A percentile compares a stretch with the other conserved stretches of the same genome.
Evolutionary conservation across 53 echinoderm and acorn worm genomes (phyloP).

Genomic region (Stichopus horrens): DNA sequence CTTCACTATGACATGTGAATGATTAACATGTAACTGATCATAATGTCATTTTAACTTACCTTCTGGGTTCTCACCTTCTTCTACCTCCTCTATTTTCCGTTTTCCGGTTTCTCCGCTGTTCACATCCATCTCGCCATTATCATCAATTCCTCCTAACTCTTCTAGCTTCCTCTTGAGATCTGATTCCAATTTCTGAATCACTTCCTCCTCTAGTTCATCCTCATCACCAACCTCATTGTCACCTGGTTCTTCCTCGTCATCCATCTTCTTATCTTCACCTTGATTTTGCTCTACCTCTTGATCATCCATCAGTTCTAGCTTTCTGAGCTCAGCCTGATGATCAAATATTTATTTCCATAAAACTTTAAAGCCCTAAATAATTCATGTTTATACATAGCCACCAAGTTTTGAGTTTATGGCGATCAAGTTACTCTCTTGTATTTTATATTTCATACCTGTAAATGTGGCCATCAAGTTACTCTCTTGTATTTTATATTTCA

Average conservation of each 20-base stretch:
- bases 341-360: neutral
- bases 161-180: conserved; percentile 33
- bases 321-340: conserved; percentile 66
- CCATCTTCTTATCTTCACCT: neutral
- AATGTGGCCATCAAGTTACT: no score
- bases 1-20: no score
- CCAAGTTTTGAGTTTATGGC: no score
- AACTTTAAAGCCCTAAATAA: neutral
- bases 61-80: neutral
- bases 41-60: neutral
- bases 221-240: conserved; percentile 10
- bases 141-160: conserved; percentile 23
- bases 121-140: neutral
- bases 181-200: conserved; percentile 32
- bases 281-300: neutral
- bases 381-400: no score
- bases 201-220: conserved; percentile 27
- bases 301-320: conserved; percentile 60
- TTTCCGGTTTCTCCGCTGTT: neutral
- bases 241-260: neutral
- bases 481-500: no score
- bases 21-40: no score
- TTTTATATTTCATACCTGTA: no score
- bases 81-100: conserved; percentile 14
- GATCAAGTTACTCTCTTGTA: no score